A percentile compares a stretch with the other conserved stretches of the same genome.
Conservation (phyloP, 2,888 invertebrate species). For the Platypus cylindrus region DNA sequence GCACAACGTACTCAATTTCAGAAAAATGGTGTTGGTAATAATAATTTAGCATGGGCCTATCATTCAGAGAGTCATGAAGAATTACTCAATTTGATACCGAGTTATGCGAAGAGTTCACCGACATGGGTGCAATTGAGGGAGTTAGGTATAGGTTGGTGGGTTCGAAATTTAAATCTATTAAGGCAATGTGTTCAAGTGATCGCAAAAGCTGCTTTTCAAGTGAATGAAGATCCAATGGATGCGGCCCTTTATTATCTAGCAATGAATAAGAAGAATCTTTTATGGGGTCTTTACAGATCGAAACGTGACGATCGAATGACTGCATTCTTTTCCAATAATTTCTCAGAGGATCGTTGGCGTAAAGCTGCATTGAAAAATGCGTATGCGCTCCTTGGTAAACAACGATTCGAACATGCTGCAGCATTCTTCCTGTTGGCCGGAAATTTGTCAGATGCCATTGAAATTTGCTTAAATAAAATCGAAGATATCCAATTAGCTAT, state of each 20-base stretch:
- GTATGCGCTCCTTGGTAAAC: slow-evolving; percentile 85
- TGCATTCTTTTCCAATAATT: slow-evolving; percentile 89
- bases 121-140: slow-evolving; percentile 87
- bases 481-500: slow-evolving; percentile 93
- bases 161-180: slow-evolving; percentile 70
- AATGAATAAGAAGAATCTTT: slow-evolving; percentile 92
- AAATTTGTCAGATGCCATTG: slow-evolving; percentile 87
- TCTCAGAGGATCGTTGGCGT: slow-evolving; percentile 85
- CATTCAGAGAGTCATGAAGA: slow-evolving; percentile 98
- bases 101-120: slow-evolving; percentile 69
- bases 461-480: slow-evolving; percentile 83
- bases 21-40: slow-evolving; percentile 73
- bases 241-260: slow-evolving; percentile 95
- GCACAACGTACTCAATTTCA: slow-evolving; percentile 78
- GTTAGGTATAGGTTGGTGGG: slow-evolving; percentile 92
- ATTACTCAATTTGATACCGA: slow-evolving; percentile 76
- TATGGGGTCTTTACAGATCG: slow-evolving; percentile 89
- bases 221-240: slow-evolving; percentile 89
- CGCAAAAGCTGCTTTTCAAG: slow-evolving; percentile 87
- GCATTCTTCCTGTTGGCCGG: slow-evolving; percentile 96
- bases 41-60: slow-evolving; percentile 97
- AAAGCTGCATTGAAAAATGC: slow-evolving; percentile 98
- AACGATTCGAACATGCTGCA: slow-evolving; percentile 94
- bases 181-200: slow-evolving; percentile 80
- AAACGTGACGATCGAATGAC: slow-evolving; percentile 87